A percentile compares a stretch with the other conserved stretches of the same genome.
phyloP scores from a whole-genome alignment of 37 sponge, comb jelly and placozoan species.

The Diacarnus erythraeanus region DNA sequence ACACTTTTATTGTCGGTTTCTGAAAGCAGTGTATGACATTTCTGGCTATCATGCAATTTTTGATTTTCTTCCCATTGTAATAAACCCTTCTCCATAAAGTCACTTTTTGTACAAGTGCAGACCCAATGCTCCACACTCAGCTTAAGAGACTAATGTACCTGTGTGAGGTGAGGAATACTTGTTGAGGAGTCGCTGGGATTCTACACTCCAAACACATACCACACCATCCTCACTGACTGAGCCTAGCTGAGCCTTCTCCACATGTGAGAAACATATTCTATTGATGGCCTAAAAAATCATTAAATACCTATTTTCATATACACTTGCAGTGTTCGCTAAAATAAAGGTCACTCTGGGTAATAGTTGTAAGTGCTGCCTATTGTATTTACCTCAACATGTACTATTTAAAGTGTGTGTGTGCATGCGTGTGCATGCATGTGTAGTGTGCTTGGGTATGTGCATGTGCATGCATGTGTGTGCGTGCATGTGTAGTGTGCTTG shows the following conservation, averaged over 20 bases:
- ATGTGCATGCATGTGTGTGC: no score
- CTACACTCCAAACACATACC: constrained; percentile 76
- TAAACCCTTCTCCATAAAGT: constrained; percentile 79
- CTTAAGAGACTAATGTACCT: constrained; percentile 4
- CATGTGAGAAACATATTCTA: constrained; percentile 57
- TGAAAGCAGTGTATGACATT: no score
- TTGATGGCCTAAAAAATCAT: constrained; percentile 30
- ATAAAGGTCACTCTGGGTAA: no score
- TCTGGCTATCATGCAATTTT: no score
- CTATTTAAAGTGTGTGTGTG: no score
- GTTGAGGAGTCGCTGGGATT: constrained; percentile 68
- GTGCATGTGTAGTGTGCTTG: no score
- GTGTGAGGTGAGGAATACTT: constrained; percentile 48
- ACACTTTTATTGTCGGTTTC: no score
- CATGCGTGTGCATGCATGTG: no score
- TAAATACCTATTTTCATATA: neutral
- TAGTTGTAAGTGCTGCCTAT: neutral
- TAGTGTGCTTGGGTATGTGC: no score
- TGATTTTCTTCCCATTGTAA: constrained; percentile 45
- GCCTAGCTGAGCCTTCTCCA: constrained; percentile 52
- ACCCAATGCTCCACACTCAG: neutral
- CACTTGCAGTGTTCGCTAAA: neutral
- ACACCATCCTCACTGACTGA: constrained; percentile 48
- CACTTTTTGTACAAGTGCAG: no score
- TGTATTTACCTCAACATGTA: neutral